Evolutionary conservation across 2,797 vertebrate species (phyloP).

Genomic region (Eurystomus glaucurus): DNA sequence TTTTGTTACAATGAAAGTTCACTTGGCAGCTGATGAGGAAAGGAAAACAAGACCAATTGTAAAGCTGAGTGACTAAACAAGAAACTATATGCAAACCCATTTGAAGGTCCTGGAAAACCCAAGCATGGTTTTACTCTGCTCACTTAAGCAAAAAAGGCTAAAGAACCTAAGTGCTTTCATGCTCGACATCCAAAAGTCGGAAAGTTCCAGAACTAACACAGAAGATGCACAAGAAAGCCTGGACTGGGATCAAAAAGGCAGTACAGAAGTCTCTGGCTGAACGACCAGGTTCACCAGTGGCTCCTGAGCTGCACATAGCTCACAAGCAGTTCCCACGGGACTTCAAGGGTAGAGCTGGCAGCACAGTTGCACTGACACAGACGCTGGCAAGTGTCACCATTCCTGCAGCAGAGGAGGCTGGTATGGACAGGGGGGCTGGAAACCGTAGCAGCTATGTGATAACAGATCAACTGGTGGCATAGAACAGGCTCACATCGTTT

Average conservation of each 20-base stretch:
- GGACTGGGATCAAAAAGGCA: not conserved
- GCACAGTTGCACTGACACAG: accelerated
- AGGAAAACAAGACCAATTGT: not conserved
- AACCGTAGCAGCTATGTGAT: not conserved
- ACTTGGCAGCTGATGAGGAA: not conserved
- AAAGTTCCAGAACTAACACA: not conserved
- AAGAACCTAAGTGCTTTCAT: not conserved
- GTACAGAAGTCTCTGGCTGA: not conserved
- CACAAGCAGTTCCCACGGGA: not conserved
- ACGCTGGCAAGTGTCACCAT: not conserved
- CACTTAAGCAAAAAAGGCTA: not conserved
- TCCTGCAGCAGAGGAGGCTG: not conserved
- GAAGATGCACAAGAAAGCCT: not conserved
- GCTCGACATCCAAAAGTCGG: not conserved
- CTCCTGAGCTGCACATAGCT: not conserved
- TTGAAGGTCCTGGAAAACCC: not conserved
- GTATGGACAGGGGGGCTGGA: not conserved
- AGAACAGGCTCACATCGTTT: not conserved
- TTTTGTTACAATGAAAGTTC: not conserved
- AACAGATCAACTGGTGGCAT: accelerated
- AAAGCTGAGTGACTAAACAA: constrained; percentile 18
- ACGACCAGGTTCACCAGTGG: not conserved
- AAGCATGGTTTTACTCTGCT: not conserved
- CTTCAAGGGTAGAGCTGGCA: not conserved
- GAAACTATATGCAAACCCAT: not conserved